Evolutionary conservation across 1,140 invertebrate genomes (phyloP).

Genomic region (Drosophila triauraria): DNA sequence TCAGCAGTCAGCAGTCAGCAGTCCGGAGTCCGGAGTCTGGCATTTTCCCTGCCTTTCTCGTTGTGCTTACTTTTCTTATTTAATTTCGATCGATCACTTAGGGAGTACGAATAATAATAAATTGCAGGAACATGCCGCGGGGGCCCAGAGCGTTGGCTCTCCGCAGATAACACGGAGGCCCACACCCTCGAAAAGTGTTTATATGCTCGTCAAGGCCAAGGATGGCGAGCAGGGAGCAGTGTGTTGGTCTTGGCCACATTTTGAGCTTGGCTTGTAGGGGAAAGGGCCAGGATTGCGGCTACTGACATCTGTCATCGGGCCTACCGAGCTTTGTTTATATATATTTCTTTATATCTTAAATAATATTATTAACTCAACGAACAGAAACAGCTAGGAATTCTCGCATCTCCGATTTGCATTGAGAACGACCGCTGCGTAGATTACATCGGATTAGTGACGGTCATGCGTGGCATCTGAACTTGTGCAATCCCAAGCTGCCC

Average conservation of each 20-base stretch:
- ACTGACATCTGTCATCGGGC: slow-evolving; percentile 17
- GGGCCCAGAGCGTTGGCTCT: slow-evolving; percentile 42
- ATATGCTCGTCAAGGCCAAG: slow-evolving; percentile 12
- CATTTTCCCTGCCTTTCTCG: slow-evolving; percentile 63
- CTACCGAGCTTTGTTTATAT: too few relatives aligned
- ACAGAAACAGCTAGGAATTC: background rate
- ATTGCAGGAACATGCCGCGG: slow-evolving; percentile 68
- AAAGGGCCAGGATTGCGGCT: slow-evolving; percentile 6
- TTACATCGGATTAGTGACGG: slow-evolving; percentile 64
- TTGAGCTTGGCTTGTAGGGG: background rate
- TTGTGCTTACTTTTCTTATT: slow-evolving; percentile 77
- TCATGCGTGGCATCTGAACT: slow-evolving; percentile 72
- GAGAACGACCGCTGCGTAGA: slow-evolving; percentile 23
- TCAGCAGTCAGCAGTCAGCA: background rate
- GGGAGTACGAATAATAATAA: slow-evolving; percentile 80
- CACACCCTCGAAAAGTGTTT: slow-evolving; percentile 28
- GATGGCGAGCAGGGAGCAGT: too few relatives aligned
- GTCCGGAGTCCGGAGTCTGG: slow-evolving; percentile 3
- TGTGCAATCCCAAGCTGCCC: slow-evolving; percentile 38
- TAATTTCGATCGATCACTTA: slow-evolving; percentile 82
- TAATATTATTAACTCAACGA: too few relatives aligned
- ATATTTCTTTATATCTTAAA: too few relatives aligned
- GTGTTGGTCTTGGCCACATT: slow-evolving; percentile 4
- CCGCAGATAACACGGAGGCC: slow-evolving; percentile 52
- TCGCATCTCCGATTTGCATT: slow-evolving; percentile 21